Evolutionary conservation across 2,797 vertebrate genomes (phyloP).

Genomic region (Chloroceryle amazona): DNA sequence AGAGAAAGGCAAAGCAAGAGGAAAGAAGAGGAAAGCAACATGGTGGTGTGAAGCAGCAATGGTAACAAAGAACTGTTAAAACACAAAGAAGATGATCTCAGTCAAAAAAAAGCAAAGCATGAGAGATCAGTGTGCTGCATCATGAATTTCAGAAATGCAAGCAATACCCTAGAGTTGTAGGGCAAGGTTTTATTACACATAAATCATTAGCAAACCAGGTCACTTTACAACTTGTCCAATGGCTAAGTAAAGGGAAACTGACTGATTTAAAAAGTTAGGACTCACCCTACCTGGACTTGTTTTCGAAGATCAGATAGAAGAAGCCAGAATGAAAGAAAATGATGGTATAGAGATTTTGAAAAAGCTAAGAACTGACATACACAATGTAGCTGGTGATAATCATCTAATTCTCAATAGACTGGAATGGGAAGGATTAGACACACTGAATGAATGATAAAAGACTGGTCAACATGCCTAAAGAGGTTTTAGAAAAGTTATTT

Average conservation of each 20-base stretch:
- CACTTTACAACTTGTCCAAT: neutral
- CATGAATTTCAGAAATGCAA: neutral
- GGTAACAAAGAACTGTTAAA: neutral
- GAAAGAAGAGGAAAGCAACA: neutral
- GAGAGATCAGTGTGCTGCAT: neutral
- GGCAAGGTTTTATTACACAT: neutral
- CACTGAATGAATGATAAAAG: neutral
- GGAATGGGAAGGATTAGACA: neutral
- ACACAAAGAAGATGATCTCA: neutral
- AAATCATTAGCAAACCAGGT: neutral
- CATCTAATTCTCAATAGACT: neutral
- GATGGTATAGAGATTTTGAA: neutral
- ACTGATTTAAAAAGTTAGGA: accelerated
- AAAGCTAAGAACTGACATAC: neutral
- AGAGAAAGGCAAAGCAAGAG: neutral
- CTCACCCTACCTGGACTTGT: neutral
- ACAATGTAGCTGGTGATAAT: neutral
- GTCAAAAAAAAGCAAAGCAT: neutral
- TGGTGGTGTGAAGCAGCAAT: neutral
- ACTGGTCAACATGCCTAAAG: neutral
- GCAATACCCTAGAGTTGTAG: neutral
- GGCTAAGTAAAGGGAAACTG: neutral
- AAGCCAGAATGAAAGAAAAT: neutral
- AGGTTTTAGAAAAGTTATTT: neutral
- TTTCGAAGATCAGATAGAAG: accelerated